phyloP scores from a whole-genome alignment of 2,113 vertebrate species.

The Myxocyprinus asiaticus region DNA sequence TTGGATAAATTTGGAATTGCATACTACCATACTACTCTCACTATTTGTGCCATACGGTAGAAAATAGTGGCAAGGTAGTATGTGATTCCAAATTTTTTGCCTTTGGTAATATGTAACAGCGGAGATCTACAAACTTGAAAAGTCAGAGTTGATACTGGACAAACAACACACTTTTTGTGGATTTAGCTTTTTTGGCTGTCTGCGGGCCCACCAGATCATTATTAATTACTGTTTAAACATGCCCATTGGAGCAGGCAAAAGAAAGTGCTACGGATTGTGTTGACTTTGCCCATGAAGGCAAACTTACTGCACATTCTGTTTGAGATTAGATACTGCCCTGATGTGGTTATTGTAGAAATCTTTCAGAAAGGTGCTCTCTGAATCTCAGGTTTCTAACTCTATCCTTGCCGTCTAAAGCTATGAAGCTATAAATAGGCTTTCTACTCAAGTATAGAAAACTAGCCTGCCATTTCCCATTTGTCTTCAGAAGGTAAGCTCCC shows the following conservation, averaged over 20 bases:
- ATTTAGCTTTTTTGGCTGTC: conserved; percentile 1
- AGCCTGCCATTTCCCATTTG: conserved; percentile 12
- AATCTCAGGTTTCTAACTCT: conserved; percentile 14
- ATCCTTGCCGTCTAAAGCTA: not conserved
- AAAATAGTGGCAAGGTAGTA: too few species aligned
- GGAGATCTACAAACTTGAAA: not conserved
- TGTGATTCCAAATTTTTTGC: too few species aligned
- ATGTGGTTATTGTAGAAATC: conserved; percentile 13
- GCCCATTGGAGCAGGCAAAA: not conserved
- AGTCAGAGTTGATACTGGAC: not conserved
- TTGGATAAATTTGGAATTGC: too few species aligned
- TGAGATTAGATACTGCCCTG: conserved; percentile 22
- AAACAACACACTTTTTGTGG: not conserved
- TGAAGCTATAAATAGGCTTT: conserved; percentile 6
- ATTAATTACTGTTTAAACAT: not conserved
- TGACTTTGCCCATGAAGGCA: not conserved
- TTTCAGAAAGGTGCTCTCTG: conserved; percentile 18
- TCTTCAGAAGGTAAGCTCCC: conserved; percentile 8
- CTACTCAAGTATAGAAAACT: not conserved
- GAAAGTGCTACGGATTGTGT: not conserved
- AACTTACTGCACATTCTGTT: not conserved
- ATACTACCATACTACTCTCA: too few species aligned
- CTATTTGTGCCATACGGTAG: too few species aligned
- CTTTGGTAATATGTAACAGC: not conserved
- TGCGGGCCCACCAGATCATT: not conserved